Conservation (phyloP, 2,113 vertebrate species). For the Meriones unguiculatus region DNA sequence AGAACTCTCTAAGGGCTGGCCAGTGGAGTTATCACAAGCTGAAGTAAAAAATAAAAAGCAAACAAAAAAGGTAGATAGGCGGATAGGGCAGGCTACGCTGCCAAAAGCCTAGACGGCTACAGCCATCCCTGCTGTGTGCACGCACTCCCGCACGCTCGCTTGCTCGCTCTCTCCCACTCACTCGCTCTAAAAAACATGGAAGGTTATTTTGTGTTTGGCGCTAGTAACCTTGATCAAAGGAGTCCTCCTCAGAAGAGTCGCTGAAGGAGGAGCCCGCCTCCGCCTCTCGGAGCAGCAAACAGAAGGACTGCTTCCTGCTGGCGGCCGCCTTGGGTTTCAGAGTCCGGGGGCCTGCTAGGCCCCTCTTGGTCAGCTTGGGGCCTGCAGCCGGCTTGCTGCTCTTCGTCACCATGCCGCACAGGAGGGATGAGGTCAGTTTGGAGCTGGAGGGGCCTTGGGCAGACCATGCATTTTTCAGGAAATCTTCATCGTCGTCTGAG, state of each 20-base stretch:
- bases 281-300: slow-evolving; percentile 94
- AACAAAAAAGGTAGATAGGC: slow-evolving; percentile 68
- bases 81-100: slow-evolving; percentile 88
- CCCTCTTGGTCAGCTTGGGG: slow-evolving; percentile 83
- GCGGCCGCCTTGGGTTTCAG: slow-evolving; percentile 88
- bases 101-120: slow-evolving; percentile 87
- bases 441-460: slow-evolving; percentile 86
- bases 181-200: slow-evolving; percentile 70
- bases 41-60: slow-evolving; percentile 86
- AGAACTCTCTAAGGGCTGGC: slow-evolving; percentile 88
- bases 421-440: slow-evolving; percentile 85
- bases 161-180: slow-evolving; percentile 74
- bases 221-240: slow-evolving; percentile 99
- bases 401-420: slow-evolving; percentile 87
- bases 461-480: slow-evolving; percentile 92
- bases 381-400: slow-evolving; percentile 81
- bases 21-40: slow-evolving; percentile 87
- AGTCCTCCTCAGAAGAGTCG: slow-evolving; percentile 97
- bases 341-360: slow-evolving; percentile 79
- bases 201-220: slow-evolving; percentile 84
- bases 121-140: slow-evolving; percentile 63
- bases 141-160: background rate
- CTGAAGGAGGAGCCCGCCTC: slow-evolving; percentile 92
- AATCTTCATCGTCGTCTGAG: slow-evolving; percentile 94
- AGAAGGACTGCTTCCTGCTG: slow-evolving; percentile 96